Evolutionary conservation across 2,113 vertebrate genomes (phyloP).

Genomic region (Athene noctua): DNA sequence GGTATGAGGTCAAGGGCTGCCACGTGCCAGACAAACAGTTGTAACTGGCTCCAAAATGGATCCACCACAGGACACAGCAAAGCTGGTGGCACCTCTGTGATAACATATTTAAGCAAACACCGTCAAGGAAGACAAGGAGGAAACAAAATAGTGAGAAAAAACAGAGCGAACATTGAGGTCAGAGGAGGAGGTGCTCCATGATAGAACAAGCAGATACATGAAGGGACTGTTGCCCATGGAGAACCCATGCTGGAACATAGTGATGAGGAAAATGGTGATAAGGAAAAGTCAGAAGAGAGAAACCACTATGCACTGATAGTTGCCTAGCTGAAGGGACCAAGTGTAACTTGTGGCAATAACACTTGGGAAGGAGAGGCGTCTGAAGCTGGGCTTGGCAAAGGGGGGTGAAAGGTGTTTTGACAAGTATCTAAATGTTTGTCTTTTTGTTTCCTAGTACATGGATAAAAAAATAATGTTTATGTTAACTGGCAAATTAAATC

Average conservation of each 20-base stretch:
- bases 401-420: not conserved
- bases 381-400: not conserved
- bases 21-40: rapidly evolving
- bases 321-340: not conserved
- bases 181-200: not conserved
- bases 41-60: not conserved
- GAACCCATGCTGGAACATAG: not conserved
- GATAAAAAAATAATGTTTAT: not conserved
- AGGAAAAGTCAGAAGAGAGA: not conserved
- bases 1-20: not conserved
- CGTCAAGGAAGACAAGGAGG: not conserved
- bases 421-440: not conserved
- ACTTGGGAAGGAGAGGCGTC: rapidly evolving
- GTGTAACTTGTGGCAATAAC: not conserved
- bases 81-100: not conserved
- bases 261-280: not conserved
- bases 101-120: not conserved
- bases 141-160: not conserved
- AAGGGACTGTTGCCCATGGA: not conserved
- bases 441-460: not conserved
- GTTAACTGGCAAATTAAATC: not conserved
- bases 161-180: not conserved
- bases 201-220: not conserved
- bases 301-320: not conserved
- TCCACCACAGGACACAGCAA: not conserved